Evolutionary conservation across 2,113 vertebrate genomes (phyloP).

Genomic region (Agelaius tricolor): DNA sequence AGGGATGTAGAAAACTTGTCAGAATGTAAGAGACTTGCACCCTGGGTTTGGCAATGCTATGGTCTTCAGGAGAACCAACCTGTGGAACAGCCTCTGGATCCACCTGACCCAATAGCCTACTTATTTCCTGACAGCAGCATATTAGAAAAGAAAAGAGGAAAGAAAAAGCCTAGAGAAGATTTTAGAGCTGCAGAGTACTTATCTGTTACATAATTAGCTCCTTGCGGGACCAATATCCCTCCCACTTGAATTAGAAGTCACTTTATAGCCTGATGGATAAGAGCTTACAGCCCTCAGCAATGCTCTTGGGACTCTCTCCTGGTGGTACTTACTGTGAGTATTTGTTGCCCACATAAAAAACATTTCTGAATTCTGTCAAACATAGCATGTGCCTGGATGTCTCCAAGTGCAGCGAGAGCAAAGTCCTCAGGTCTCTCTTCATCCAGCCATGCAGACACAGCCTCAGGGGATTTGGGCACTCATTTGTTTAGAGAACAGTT

Average conservation of each 20-base stretch:
- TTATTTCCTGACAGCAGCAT: neutral
- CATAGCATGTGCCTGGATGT: neutral
- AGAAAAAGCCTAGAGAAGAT: neutral
- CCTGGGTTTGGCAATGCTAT: neutral
- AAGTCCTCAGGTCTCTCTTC: neutral
- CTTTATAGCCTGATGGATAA: slow-evolving; percentile 15
- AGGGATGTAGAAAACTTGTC: neutral
- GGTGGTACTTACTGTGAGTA: neutral
- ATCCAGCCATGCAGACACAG: neutral
- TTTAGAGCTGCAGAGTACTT: neutral
- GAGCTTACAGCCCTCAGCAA: neutral
- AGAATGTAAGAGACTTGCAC: neutral
- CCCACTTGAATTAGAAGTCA: slow-evolving; percentile 9
- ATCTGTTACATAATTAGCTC: neutral
- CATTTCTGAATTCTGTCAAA: neutral
- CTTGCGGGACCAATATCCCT: neutral
- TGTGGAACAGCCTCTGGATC: neutral
- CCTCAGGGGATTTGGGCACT: neutral
- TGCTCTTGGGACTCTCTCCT: neutral
- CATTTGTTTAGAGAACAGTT: neutral
- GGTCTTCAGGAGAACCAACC: neutral
- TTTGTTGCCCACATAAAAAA: neutral
- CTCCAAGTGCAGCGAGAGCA: neutral
- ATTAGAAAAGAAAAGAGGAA: neutral
- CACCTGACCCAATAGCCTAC: neutral